Percentiles rank a stretch among this genome's conserved stretches.
phyloP scores from a whole-genome alignment of 2,797 vertebrate genomes.

The Poecilia gillii region DNA sequence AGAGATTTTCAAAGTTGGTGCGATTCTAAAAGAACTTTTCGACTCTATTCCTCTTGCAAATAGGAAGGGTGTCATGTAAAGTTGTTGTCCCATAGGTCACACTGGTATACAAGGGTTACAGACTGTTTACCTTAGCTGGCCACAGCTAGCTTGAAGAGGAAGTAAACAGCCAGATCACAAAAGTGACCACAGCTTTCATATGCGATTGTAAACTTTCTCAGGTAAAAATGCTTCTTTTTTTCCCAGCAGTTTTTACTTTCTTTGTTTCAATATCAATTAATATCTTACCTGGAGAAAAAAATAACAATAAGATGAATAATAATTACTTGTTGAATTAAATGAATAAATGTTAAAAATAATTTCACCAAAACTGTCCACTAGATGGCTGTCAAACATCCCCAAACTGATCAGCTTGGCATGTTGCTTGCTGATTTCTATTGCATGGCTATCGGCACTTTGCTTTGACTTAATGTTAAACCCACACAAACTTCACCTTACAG shows the following conservation, averaged over 20 bases:
- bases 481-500: background rate
- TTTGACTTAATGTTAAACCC: constrained; percentile 4
- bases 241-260: background rate
- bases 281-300: background rate
- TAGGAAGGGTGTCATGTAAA: background rate
- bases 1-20: background rate
- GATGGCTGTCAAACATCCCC: constrained; percentile 25
- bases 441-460: background rate
- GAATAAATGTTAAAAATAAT: background rate
- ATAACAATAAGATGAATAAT: too few species aligned
- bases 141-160: background rate
- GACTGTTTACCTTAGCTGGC: background rate
- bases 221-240: background rate
- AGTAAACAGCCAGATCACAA: background rate
- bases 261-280: background rate
- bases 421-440: background rate
- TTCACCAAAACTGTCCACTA: constrained; percentile 46
- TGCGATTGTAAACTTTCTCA: background rate
- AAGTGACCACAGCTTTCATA: background rate
- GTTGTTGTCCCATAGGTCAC: background rate
- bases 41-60: background rate
- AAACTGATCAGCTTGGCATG: background rate
- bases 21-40: background rate
- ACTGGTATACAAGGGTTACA: background rate
- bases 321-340: background rate